Evolutionary conservation across 2,113 vertebrate genomes (phyloP).

Genomic region (Semnornis frantzii): DNA sequence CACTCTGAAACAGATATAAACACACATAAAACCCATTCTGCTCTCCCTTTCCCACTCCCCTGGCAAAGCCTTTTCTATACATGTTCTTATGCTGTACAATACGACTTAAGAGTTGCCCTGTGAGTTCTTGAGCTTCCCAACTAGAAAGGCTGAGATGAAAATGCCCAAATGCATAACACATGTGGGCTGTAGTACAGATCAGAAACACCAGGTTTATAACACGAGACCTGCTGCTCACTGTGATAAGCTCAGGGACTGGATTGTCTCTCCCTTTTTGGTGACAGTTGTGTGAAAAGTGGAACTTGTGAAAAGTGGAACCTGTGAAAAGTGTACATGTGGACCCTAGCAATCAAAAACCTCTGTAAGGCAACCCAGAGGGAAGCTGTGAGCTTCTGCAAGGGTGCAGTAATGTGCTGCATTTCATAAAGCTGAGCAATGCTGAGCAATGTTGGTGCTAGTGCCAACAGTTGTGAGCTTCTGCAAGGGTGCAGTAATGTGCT

Average conservation of each 20-base stretch:
- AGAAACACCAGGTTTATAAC: neutral
- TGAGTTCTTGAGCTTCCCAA: neutral
- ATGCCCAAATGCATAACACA: neutral
- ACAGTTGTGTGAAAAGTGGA: neutral
- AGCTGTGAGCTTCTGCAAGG: neutral
- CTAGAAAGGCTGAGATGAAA: neutral
- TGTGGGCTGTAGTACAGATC: neutral
- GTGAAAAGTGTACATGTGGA: rapidly evolving
- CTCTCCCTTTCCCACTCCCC: neutral
- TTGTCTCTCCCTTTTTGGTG: neutral
- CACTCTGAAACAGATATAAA: neutral
- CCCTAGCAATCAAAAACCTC: neutral
- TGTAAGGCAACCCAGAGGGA: neutral
- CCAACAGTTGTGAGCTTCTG: too few species aligned
- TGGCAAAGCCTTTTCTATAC: neutral
- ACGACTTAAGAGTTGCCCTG: neutral
- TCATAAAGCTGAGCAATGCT: neutral
- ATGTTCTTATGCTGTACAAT: neutral
- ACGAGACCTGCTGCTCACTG: neutral
- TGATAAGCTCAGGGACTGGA: neutral
- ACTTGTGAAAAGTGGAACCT: neutral
- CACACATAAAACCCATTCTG: neutral
- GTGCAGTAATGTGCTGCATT: neutral
- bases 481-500: too few species aligned
- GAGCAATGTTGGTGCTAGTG: rapidly evolving